Percentiles rank a stretch among this genome's conserved stretches.
Conservation (phyloP, 2,797 vertebrate genomes). For the Nasua narica region DNA sequence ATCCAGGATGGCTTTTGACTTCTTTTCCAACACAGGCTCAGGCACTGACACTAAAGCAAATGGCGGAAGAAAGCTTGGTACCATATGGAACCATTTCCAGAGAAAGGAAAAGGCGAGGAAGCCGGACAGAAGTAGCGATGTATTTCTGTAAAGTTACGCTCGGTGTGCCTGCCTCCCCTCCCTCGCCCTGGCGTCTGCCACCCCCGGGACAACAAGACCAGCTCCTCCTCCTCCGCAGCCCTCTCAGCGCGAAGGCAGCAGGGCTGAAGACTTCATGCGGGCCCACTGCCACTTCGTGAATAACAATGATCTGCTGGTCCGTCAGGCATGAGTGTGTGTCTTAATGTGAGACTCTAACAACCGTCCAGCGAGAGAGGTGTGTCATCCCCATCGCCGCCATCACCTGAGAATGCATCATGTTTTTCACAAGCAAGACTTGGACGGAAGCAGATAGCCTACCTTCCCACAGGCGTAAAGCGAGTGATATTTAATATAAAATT, state of each 20-base stretch:
- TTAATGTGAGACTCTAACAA: too few species aligned
- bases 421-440: too few species aligned
- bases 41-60: not conserved
- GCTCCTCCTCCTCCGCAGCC: not conserved
- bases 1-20: not conserved
- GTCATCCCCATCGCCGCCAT: too few species aligned
- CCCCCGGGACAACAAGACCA: not conserved
- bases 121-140: not conserved
- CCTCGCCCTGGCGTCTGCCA: accelerated
- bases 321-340: too few species aligned
- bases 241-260: not conserved
- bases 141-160: not conserved
- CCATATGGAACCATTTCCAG: not conserved
- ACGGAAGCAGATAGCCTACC: too few species aligned
- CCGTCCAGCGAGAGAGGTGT: too few species aligned
- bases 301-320: too few species aligned
- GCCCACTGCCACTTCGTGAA: too few species aligned
- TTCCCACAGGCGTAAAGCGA: too few species aligned
- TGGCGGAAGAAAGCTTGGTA: not conserved
- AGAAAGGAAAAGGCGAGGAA: not conserved
- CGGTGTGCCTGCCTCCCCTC: not conserved
- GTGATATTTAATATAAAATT: too few species aligned
- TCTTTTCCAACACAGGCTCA: not conserved
- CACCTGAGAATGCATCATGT: too few species aligned
- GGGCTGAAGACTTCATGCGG: too few species aligned